These are phyloP conservation scores for Rotaria macrura DNA, from an alignment of 2,888 invertebrate species.

Conservation along the genomic window DNA sequence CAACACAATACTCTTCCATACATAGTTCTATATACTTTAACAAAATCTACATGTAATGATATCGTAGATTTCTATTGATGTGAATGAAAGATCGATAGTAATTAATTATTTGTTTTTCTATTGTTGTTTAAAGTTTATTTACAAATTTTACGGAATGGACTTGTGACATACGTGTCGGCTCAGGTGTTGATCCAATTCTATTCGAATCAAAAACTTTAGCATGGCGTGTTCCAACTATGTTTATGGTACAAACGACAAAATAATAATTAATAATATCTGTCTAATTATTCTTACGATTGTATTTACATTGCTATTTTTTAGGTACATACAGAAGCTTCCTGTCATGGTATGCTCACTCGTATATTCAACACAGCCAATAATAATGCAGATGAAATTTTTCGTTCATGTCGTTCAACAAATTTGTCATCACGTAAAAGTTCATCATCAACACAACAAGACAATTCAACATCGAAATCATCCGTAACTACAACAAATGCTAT, in stretches of 20 bases:
- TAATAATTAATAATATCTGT: neutral
- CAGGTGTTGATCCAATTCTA: constrained; percentile 15
- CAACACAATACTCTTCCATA: too few species aligned
- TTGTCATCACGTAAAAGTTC: neutral
- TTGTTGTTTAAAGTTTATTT: neutral
- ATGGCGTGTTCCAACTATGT: constrained; percentile 11
- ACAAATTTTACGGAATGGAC: neutral
- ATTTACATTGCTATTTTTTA: neutral
- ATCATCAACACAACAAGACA: neutral
- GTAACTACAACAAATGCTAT: neutral
- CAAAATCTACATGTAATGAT: too few species aligned
- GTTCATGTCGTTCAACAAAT: neutral
- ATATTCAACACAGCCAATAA: neutral
- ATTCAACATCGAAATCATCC: neutral
- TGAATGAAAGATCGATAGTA: too few species aligned
- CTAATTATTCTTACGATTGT: neutral
- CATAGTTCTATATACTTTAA: too few species aligned
- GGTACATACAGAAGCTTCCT: neutral
- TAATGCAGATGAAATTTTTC: neutral
- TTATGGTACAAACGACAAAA: neutral
- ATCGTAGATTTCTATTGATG: neutral
- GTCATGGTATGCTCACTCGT: neutral
- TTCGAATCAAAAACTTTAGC: neutral
- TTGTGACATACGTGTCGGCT: neutral
- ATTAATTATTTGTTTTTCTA: neutral